These are phyloP conservation scores for Alentia gelatinosa DNA, from an alignment of 2,888 invertebrate species.

Conservation along the genomic window DNA sequence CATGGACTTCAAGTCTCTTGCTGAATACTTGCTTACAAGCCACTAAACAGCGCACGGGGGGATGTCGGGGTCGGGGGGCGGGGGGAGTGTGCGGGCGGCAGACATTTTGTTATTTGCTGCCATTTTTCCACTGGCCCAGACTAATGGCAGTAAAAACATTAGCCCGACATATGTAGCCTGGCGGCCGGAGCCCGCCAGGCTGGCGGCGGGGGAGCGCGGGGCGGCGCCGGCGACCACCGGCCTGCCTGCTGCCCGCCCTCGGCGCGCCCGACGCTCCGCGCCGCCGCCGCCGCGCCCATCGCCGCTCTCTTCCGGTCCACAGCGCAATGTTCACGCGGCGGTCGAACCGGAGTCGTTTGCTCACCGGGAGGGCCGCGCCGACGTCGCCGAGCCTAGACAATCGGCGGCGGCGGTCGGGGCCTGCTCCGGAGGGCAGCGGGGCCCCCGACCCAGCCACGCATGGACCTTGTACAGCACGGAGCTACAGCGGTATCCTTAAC, in stretches of 20 bases:
- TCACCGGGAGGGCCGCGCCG: background rate
- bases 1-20: too few relatives aligned
- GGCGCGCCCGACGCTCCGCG: background rate
- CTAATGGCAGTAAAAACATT: conserved; percentile 27
- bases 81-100: too few relatives aligned
- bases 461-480: too few relatives aligned
- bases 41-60: background rate
- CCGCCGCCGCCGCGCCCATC: background rate
- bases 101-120: conserved; percentile 14
- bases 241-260: background rate
- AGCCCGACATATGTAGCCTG: background rate
- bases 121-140: conserved; percentile 19
- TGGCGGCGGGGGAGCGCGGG: background rate
- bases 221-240: background rate
- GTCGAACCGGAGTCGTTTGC: conserved; percentile 24
- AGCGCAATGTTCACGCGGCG: background rate
- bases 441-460: background rate
- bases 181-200: background rate
- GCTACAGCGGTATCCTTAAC: too few relatives aligned
- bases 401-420: background rate
- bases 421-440: background rate
- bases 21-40: background rate
- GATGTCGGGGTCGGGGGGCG: too few relatives aligned
- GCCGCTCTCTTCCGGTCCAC: background rate
- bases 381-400: conserved; percentile 31